Evolutionary conservation across 64 coral and sea anemone genomes (phyloP).

Genomic region (Hydrozoanthus tunicans): DNA sequence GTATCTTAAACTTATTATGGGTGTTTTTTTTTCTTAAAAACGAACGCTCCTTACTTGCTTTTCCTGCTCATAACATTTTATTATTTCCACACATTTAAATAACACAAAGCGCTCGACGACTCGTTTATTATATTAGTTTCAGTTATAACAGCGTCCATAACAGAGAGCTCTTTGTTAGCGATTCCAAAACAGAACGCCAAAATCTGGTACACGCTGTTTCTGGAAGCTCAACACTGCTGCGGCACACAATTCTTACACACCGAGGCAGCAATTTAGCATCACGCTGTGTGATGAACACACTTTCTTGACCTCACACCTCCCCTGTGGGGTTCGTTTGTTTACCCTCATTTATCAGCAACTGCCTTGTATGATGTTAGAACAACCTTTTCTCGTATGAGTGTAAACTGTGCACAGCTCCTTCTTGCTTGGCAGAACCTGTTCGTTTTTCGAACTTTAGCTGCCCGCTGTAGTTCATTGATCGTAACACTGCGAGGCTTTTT

Average conservation of each 20-base stretch:
- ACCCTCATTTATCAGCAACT: neutral
- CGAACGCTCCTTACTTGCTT: too few species aligned
- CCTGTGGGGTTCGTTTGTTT: neutral
- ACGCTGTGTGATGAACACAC: neutral
- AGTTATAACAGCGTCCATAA: too few species aligned
- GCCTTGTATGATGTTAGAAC: slow-evolving; percentile 1
- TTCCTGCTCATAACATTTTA: too few species aligned
- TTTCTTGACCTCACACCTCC: neutral
- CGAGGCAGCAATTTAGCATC: neutral
- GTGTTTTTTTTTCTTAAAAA: too few species aligned
- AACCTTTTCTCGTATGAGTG: slow-evolving; percentile 91
- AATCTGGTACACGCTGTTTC: neutral
- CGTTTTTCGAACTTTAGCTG: slow-evolving; percentile 89
- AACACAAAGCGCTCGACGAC: too few species aligned
- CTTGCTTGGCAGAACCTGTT: slow-evolving; percentile 57
- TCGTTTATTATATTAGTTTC: too few species aligned
- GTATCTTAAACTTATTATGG: too few species aligned
- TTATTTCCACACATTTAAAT: too few species aligned
- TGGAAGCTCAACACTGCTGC: neutral
- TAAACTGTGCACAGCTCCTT: slow-evolving; percentile 80
- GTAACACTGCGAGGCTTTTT: slow-evolving; percentile 59
- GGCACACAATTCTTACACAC: neutral
- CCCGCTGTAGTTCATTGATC: slow-evolving; percentile 92
- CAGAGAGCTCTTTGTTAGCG: too few species aligned
- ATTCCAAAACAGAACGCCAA: neutral